Base-by-base conservation (phyloP, 2,888 invertebrate genomes). In the Microplitis deprimator region DNA sequence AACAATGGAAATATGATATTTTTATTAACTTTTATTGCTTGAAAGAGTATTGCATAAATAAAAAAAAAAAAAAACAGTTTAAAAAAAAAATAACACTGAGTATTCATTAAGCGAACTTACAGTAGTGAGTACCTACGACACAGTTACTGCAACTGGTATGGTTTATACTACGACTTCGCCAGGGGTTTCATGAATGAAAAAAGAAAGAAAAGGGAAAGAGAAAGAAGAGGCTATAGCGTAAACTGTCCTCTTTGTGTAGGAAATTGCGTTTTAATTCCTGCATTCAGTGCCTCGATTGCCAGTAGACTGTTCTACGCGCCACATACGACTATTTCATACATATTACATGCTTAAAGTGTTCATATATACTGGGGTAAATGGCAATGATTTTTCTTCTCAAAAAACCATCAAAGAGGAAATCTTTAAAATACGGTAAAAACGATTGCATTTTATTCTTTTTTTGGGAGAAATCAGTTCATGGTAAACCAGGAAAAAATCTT, bases 201-300 rank as follows among this genome's bases (percentile, higher is more conserved):
- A 62, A 81, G 78, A 81, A 77, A 76, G 78, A 81, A 81, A 81
- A 79, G 75, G 77, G 72, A 81, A 70, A 77, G 65, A 75, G 73
- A 79, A 76, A 73, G 75, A 82, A 81, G 83, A 82, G 86, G 79
- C 84, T 80, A 29, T 29, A 83, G 87, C 85, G 85, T 87, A 89
- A 89, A 88, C 89, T 88, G 87, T 87, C 87, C 85, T 87, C 87
- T 89, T 89, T 89, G 89, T 89, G 84, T 83, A 84, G 86, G 85
- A 61, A 89, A 89, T 89, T 89, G 89, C 89, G 89, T 89, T 89
- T 89, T 89, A 89, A 89, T 89, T 89, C 87, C 83, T 84, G 85
- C 86, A 87, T 88, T 89, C 88, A 88, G 84, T 82, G 80, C 84
- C 84, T 83, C 81, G 82, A 80, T 82, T 85, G 83, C 83, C 83